Base-by-base conservation (phyloP, 2,797 vertebrate genomes). In the Acestrorhynchus altus region DNA sequence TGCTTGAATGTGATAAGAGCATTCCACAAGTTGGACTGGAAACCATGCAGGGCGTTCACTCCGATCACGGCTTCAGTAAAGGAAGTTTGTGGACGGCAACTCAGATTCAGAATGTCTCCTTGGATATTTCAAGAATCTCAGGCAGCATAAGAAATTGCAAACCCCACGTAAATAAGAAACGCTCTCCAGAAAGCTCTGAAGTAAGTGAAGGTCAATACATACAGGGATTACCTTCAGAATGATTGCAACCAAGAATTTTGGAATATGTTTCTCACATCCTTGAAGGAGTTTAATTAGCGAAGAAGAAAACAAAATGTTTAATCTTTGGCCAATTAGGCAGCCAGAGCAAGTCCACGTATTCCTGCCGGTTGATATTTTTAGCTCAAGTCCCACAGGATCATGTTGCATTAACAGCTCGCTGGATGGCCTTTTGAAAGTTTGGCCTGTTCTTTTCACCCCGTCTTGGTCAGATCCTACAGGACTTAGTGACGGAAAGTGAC, bases 301-400 rank as follows among this genome's bases (percentile, higher is more conserved):
- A 73, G 47, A 76, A 66, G 77, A 82, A 84, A 84, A 82, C 8
- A 85, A 88, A 88, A 76, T 8, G 79, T 74, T 81, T 81, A 89
- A 92, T 88, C 86, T 84, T 88, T 81, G 84, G 76, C 70, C 89
- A 88, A 89, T 90, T 81, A 84, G 60, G 79, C 66, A 84, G 84
- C 87, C 77, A 84, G 83, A 87, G 83, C 66, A 72, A 81, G 91
- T 75, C 81, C 75, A 83, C 81, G 74, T 86, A 81, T 80, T 91
- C 82, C 86, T 86, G 84, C 73, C 76, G 82, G 70, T 69, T 79
- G 85, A 88, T 95, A 95, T 95, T 94, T 95, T 95, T 95, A 95
- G 94, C 90, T 84, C 78, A 79, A 89, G 92, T 92, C 90, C 90
- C 73, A 77, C 60, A 85, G 86, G 93, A 92, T 95, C 93, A 90